Evolutionary conservation across 1,140 invertebrate species (phyloP).

Genomic region (Dreissena rostriformis): DNA sequence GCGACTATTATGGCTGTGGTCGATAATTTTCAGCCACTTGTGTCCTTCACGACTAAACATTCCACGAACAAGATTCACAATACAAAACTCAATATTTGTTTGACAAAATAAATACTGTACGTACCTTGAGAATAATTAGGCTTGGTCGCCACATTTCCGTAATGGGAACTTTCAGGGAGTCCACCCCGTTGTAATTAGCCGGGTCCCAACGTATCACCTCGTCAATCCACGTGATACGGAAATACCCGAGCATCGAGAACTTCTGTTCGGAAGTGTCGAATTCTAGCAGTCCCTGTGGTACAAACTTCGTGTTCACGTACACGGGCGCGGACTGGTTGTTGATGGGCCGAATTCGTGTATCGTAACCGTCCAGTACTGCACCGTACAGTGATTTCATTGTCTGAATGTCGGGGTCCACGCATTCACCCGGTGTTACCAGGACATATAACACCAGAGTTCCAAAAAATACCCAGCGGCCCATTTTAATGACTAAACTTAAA

Average conservation of each 20-base stretch:
- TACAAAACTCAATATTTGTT: neutral
- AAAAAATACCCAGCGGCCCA: no score
- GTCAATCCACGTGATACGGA: conserved; percentile 17
- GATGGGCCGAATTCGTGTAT: conserved; percentile 21
- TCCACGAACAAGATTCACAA: neutral
- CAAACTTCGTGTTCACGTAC: conserved; percentile 9
- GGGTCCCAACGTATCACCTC: conserved; percentile 29
- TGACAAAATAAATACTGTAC: neutral
- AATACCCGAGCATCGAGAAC: conserved; percentile 40
- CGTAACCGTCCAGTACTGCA: conserved; percentile 5
- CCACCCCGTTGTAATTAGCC: conserved; percentile 1
- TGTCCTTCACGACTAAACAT: neutral
- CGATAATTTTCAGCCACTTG: neutral
- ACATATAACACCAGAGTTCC: no score
- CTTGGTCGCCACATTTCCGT: conserved; percentile 27
- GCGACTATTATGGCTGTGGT: neutral
- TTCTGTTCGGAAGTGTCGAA: conserved; percentile 45
- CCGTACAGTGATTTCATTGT: conserved; percentile 4
- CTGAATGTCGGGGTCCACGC: neutral
- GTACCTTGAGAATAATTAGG: conserved; percentile 34
- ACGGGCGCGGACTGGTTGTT: conserved; percentile 11
- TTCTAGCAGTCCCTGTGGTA: conserved; percentile 27
- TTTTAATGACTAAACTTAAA: no score
- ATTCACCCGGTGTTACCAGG: no score
- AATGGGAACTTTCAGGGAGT: conserved; percentile 18